These are phyloP conservation scores for Propithecus coquereli DNA, from an alignment of 2,113 vertebrate genomes.

Conservation along the genomic window DNA sequence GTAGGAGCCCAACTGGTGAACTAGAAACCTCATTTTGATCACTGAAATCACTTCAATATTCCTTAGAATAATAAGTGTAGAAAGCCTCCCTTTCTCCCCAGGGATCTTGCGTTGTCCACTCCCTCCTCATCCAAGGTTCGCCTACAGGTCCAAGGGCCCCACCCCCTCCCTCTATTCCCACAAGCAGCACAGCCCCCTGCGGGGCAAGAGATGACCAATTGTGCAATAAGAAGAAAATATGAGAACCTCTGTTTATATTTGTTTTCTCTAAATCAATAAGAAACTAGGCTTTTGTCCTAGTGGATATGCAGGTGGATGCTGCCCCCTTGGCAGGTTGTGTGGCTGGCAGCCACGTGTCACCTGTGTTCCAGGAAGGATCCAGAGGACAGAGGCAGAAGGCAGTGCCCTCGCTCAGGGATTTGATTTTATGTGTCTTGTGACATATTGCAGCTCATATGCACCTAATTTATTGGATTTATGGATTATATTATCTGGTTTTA, in stretches of 20 bases:
- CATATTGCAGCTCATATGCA: not conserved
- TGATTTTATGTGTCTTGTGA: not conserved
- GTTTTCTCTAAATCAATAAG: not conserved
- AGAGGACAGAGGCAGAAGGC: not conserved
- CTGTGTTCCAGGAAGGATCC: not conserved
- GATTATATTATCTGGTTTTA: slow-evolving; percentile 9
- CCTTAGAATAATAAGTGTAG: not conserved
- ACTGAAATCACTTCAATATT: not conserved
- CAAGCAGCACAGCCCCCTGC: not conserved
- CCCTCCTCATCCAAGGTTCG: not conserved
- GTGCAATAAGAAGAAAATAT: not conserved
- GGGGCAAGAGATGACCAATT: accelerated
- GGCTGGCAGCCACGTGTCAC: not conserved
- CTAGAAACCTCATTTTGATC: not conserved
- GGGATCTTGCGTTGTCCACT: not conserved
- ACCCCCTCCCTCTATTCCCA: accelerated
- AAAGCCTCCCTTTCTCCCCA: not conserved
- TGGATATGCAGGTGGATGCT: not conserved
- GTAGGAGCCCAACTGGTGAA: not conserved
- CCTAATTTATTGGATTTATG: slow-evolving; percentile 12
- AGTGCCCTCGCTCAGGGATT: not conserved
- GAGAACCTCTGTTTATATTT: not conserved
- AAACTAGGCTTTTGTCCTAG: not conserved
- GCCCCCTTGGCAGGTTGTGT: accelerated
- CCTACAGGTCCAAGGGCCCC: not conserved